phyloP scores from a whole-genome alignment of 2,888 invertebrate species.

The Glomeris marginata region DNA sequence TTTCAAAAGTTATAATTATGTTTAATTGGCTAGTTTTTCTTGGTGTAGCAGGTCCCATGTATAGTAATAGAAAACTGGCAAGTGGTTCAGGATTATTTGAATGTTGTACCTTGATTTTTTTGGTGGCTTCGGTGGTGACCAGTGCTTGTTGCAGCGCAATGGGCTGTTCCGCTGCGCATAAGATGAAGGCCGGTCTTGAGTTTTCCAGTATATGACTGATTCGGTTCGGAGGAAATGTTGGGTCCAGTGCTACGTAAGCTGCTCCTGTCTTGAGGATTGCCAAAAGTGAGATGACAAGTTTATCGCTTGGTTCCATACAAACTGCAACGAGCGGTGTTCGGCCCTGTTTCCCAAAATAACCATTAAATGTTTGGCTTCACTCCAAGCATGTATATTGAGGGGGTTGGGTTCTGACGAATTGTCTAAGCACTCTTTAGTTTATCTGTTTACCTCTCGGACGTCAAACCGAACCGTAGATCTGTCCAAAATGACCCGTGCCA shows the following conservation, averaged over 20 bases:
- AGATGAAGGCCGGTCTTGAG: constrained; percentile 48
- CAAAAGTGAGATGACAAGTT: constrained; percentile 47
- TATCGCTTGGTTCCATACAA: constrained; percentile 60
- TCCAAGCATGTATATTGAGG: neutral
- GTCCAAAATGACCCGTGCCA: constrained; percentile 41
- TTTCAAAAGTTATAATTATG: no score
- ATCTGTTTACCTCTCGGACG: neutral
- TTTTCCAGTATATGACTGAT: constrained; percentile 60
- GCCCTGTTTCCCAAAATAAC: neutral
- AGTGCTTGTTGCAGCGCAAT: no score
- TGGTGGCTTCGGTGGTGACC: no score
- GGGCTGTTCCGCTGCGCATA: constrained; percentile 41
- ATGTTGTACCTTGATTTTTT: constrained; percentile 27
- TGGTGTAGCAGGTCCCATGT: no score
- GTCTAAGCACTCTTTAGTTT: neutral
- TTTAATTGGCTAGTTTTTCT: no score
- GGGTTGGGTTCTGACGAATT: neutral
- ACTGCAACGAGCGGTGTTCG: constrained; percentile 44
- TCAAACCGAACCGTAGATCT: neutral
- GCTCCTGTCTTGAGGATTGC: constrained; percentile 68
- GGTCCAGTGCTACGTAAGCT: constrained; percentile 69
- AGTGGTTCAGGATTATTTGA: neutral
- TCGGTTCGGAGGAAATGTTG: constrained; percentile 50
- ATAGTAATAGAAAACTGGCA: no score
- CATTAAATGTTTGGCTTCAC: neutral